Conservation (phyloP, 2,888 invertebrate species). For the Argyresthia albistria region DNA sequence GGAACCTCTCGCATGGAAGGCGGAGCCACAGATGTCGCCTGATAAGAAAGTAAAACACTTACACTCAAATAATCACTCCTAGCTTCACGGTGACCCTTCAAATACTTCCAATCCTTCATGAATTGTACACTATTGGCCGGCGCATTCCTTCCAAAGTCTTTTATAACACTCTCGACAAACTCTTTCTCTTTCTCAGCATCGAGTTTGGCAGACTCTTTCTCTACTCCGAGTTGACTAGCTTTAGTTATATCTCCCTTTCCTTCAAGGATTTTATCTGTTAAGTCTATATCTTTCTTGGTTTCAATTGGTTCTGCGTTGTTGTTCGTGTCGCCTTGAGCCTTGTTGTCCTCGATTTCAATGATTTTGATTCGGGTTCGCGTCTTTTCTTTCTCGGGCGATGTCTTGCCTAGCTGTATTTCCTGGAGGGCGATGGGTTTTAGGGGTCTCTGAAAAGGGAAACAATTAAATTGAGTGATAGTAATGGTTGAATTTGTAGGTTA, state of each 20-base stretch:
- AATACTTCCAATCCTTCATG: slow-evolving; percentile 73
- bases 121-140: slow-evolving; percentile 79
- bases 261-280: slow-evolving; percentile 1
- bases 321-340: slow-evolving; percentile 30
- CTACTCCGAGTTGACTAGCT: neutral
- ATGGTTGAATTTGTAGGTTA: no score
- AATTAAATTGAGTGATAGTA: no score
- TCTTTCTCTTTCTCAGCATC: slow-evolving; percentile 28
- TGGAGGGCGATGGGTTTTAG: slow-evolving; percentile 65
- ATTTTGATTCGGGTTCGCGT: slow-evolving; percentile 38
- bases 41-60: slow-evolving; percentile 27
- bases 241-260: slow-evolving; percentile 2
- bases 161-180: neutral
- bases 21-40: no score
- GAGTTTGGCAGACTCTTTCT: slow-evolving; percentile 31
- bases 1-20: neutral
- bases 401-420: slow-evolving; percentile 48
- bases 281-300: slow-evolving; percentile 7
- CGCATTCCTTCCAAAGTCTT: slow-evolving; percentile 12
- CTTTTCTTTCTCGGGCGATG: slow-evolving; percentile 29
- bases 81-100: slow-evolving; percentile 56
- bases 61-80: slow-evolving; percentile 76
- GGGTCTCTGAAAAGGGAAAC: slow-evolving; percentile 54
- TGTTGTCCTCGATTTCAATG: slow-evolving; percentile 29
- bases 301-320: slow-evolving; percentile 23